Conservation (phyloP, 2,113 vertebrate species). For the Euleptes europaea region DNA sequence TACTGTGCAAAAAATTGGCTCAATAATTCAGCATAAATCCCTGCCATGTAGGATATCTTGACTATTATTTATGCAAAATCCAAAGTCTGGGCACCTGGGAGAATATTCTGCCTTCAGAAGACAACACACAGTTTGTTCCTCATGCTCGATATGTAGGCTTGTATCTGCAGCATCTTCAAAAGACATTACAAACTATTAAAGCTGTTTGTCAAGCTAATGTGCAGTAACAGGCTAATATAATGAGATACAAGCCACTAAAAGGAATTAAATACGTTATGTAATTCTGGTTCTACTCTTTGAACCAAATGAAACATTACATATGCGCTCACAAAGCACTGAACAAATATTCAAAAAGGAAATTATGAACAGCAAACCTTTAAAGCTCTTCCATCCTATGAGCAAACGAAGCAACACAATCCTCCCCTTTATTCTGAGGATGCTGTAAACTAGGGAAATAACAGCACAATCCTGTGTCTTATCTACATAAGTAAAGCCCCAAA, state of each 20-base stretch:
- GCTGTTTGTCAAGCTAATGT: slow-evolving; percentile 5
- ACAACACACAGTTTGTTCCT: neutral
- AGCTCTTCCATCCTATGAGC: neutral
- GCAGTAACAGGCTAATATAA: slow-evolving; percentile 6
- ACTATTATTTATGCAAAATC: neutral
- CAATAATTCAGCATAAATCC: neutral
- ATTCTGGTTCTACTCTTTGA: slow-evolving; percentile 20
- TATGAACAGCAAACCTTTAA: neutral
- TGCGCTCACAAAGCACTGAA: neutral
- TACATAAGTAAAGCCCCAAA: neutral
- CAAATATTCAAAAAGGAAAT: slow-evolving; percentile 2
- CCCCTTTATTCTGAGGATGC: neutral
- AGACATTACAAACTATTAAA: slow-evolving; percentile 8
- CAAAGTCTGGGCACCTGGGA: neutral
- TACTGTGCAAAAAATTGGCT: neutral
- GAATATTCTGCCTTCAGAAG: accelerated
- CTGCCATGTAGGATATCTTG: neutral
- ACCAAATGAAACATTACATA: neutral
- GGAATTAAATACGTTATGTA: neutral
- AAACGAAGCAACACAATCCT: neutral
- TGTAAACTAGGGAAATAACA: accelerated
- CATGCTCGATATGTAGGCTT: neutral
- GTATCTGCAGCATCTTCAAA: slow-evolving; percentile 10
- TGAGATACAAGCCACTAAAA: neutral
- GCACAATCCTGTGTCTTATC: neutral